Base-by-base conservation (phyloP, 2,797 vertebrate genomes). In the Phoxinus dragarum region DNA sequence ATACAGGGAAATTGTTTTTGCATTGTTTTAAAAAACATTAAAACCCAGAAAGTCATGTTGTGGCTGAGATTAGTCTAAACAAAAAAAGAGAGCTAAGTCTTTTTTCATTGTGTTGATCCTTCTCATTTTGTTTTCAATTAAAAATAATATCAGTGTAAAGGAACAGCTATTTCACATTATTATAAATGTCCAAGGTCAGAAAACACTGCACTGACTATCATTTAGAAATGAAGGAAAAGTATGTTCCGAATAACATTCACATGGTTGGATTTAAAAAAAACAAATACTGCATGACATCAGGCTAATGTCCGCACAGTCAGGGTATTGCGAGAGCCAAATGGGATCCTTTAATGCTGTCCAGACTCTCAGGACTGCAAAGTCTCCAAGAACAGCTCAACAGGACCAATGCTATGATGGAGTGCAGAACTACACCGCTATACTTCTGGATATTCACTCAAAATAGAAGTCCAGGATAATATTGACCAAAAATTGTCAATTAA, bases 1-100 rank as follows among this genome's bases (percentile, higher is more conserved):
- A 89, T 86, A 80, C 76, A 90, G 90, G 85, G 86, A 92, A 94
- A 94, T 19, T 88, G 71, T 85, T 47, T 82, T 77, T 83, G 74
- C 47, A 10, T 36, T 5, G 14, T 40, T 27, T 27, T 27, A 27
- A 3, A n/a, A 76, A n/a, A 61, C 7, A 78, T 75, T 38, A 7
- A 49, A 73, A 19, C 12, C 38, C 40, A 34, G 38, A 47, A 42
- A 44, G 34, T 73, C 27, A 12, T 76, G 9, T n/a, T 31, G 38
- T 56, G 19, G 54, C 66, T 78, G 19, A 34, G 19, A 47, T 59
- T 66, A 27, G 56, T 64, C 21, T 36, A 19, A 77, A 40, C 4
- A 77, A 42, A 59, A 34, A 61, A 17, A 54, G 36, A 67, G 27
- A 36, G 78, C 42, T 52, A 69, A 52, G 4, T 38, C 27, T 12